Conservation (phyloP, 2,888 invertebrate species). For the Amphipyra tragopoginis region DNA sequence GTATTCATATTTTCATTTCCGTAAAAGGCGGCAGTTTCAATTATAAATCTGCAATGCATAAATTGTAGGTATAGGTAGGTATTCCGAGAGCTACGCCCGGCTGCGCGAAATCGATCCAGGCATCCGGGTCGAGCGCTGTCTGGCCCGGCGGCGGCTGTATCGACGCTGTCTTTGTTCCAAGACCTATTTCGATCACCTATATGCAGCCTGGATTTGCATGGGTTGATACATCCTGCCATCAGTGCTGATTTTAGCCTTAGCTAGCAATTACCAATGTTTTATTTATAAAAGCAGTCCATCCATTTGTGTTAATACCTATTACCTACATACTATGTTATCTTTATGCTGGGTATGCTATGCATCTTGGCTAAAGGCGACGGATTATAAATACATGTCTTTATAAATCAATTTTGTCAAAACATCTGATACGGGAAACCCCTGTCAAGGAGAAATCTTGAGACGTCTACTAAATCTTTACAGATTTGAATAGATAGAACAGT, state of each 20-base stretch:
- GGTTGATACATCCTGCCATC: no score
- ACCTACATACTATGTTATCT: conserved; percentile 8
- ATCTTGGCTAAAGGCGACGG: not conserved
- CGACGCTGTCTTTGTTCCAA: not conserved
- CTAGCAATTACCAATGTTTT: no score
- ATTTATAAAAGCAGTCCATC: no score
- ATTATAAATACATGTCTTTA: not conserved
- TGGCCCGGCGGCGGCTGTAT: conserved; percentile 7
- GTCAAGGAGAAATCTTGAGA: no score
- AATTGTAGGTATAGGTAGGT: not conserved
- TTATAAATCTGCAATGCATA: not conserved
- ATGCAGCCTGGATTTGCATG: conserved; percentile 3
- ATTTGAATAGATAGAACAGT: no score
- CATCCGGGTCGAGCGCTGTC: conserved; percentile 1
- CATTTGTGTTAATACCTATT: no score
- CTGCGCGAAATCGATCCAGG: conserved; percentile 36
- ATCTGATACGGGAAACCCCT: no score
- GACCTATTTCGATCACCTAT: conserved; percentile 2
- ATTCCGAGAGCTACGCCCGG: conserved; percentile 3
- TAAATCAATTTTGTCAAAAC: not conserved
- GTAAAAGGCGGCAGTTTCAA: not conserved
- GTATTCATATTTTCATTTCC: not conserved
- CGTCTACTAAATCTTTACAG: no score
- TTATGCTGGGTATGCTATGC: not conserved
- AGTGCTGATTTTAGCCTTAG: no score